Conservation (phyloP, 2,888 invertebrate genomes). For the Heliconius aoede region DNA sequence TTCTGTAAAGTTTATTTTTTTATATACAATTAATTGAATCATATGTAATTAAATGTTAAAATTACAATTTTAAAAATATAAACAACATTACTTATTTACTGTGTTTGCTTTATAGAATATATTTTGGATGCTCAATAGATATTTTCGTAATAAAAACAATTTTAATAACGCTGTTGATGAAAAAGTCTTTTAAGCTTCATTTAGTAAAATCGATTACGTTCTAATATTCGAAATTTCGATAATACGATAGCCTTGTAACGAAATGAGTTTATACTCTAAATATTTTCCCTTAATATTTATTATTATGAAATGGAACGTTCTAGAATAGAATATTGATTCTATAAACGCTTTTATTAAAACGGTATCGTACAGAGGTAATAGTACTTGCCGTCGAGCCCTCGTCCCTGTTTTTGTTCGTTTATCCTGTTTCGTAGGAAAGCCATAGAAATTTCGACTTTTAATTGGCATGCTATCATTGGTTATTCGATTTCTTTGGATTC, state of each 20-base stretch:
- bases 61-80: not conserved
- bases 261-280: slow-evolving; percentile 5
- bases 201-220: slow-evolving; percentile 8
- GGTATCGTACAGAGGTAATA: not conserved
- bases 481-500: not conserved
- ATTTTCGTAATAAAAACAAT: not conserved
- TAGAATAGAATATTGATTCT: slow-evolving; percentile 16
- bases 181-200: not conserved
- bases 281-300: not conserved
- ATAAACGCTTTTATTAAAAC: slow-evolving; percentile 9
- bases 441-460: slow-evolving; percentile 16
- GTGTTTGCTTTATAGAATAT: not conserved
- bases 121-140: not conserved
- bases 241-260: not conserved
- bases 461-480: slow-evolving; percentile 8
- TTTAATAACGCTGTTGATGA: not conserved
- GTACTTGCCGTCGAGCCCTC: slow-evolving; percentile 2
- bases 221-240: not conserved
- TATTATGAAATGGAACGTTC: not conserved
- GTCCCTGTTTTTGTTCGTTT: slow-evolving; percentile 14
- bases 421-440: slow-evolving; percentile 19
- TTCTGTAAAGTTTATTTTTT: not conserved
- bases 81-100: not conserved
- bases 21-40: not conserved
- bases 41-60: not conserved